phyloP scores from a whole-genome alignment of 2,113 vertebrate species.

The Thunnus thynnus region DNA sequence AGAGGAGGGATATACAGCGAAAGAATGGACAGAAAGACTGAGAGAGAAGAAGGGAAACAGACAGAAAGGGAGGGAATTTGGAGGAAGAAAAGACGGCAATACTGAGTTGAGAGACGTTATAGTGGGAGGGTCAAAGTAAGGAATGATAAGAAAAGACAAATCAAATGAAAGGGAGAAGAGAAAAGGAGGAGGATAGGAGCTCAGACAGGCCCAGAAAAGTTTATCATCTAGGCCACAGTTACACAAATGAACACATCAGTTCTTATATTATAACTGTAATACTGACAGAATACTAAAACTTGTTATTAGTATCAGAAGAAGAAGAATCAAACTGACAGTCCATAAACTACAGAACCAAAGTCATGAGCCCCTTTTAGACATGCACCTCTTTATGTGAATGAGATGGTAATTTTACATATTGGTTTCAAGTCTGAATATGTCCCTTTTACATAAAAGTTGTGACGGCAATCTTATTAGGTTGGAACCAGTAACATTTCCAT shows the following conservation, averaged over 20 bases:
- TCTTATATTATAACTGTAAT: neutral
- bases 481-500: too few relatives aligned
- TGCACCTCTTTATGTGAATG: too few relatives aligned
- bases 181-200: neutral
- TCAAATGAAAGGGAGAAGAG: constrained; percentile 7
- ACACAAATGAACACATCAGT: neutral
- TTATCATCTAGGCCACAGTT: constrained; percentile 23
- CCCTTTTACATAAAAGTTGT: too few relatives aligned
- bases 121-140: constrained; percentile 32
- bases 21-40: constrained; percentile 21
- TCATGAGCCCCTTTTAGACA: too few relatives aligned
- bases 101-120: constrained; percentile 26
- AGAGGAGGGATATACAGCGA: constrained; percentile 11
- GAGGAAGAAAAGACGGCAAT: constrained; percentile 22
- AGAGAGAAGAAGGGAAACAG: neutral
- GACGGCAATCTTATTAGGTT: too few relatives aligned
- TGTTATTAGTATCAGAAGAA: too few relatives aligned
- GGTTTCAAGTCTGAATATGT: too few relatives aligned
- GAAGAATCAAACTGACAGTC: too few relatives aligned
- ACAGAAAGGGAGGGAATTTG: constrained; percentile 15
- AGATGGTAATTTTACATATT: too few relatives aligned
- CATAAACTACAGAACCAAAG: too few relatives aligned
- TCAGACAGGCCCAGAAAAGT: constrained; percentile 22
- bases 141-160: constrained; percentile 22
- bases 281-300: too few relatives aligned